Evolutionary conservation across 2,113 vertebrate genomes (phyloP).

Genomic region (Charina bottae): DNA sequence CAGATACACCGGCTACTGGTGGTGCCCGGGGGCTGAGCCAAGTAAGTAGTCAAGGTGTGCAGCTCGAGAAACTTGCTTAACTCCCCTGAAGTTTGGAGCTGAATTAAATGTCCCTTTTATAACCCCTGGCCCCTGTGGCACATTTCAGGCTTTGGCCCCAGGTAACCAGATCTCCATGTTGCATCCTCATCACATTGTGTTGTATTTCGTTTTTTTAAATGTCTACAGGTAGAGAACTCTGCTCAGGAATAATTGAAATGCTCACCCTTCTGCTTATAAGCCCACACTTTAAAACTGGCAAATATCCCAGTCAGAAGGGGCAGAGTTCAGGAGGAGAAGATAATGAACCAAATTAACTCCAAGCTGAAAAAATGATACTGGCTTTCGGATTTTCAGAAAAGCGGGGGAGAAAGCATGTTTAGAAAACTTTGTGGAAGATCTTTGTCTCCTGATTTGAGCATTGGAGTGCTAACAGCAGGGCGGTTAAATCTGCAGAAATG

Average conservation of each 20-base stretch:
- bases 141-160: not conserved
- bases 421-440: no score
- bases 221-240: no score
- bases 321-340: not conserved
- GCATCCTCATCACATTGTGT: not conserved
- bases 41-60: slow-evolving; percentile 64
- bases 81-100: not conserved
- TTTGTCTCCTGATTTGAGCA: no score
- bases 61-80: not conserved
- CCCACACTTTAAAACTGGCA: not conserved
- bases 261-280: not conserved
- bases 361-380: no score
- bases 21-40: slow-evolving; percentile 77
- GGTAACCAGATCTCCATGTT: not conserved
- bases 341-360: not conserved
- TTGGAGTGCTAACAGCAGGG: no score
- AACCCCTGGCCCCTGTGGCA: not conserved
- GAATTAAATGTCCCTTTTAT: not conserved
- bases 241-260: not conserved
- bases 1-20: slow-evolving; percentile 85
- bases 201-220: not conserved
- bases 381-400: no score
- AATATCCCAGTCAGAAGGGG: not conserved
- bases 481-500: no score
- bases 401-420: no score